Base-by-base conservation (phyloP, 2,113 vertebrate species). In the Perca flavescens region DNA sequence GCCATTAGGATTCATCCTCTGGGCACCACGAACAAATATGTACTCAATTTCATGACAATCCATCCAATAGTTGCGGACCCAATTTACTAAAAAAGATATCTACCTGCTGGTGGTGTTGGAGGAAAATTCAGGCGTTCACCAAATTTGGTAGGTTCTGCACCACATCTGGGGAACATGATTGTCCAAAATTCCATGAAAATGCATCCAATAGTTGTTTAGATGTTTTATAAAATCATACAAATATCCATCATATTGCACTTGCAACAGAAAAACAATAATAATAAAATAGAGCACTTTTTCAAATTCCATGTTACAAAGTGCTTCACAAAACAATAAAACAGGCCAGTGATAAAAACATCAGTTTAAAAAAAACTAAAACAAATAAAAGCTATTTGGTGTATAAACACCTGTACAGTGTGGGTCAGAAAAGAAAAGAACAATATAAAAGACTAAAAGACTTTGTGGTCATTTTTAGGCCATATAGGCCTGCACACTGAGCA, bases 401-500 rank as follows among this genome's bases (percentile, higher is more conserved):
- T 11, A 43, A 43, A 43, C 40, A 43, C 40, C 0, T 43, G 40
- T 43, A 43, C 2, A 43, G 2, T 43, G 40, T 43, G 40, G 40
- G 9, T 11, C 11, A 11, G 10, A 43, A 11, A 43, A 34, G 34
- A 34, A 43, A 43, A 43, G 10, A 40, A 40, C 8, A 40, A 40
- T 40, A 9, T 40, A 9, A 40, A 40, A 40, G 36, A 40, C 36
- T 40, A 40, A 40, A 40, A 40, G 36, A 40, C 8, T 49, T 50
- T 86, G n/a, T 64, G 58, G 60, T 79, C 8, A 47, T 53, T 54
- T 71, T 43, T 34, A 14, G 40, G 13, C 21, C 69, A 64, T 77
- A 13, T 63, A 72, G 84, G 70, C 70, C n/a, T 63, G 70, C 31
- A 69, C n/a, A 74, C 60, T 64, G 52, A 66, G 28, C 77, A 73